Conservation (phyloP, 2,888 invertebrate genomes). For the Acanthoscelides obtectus region DNA sequence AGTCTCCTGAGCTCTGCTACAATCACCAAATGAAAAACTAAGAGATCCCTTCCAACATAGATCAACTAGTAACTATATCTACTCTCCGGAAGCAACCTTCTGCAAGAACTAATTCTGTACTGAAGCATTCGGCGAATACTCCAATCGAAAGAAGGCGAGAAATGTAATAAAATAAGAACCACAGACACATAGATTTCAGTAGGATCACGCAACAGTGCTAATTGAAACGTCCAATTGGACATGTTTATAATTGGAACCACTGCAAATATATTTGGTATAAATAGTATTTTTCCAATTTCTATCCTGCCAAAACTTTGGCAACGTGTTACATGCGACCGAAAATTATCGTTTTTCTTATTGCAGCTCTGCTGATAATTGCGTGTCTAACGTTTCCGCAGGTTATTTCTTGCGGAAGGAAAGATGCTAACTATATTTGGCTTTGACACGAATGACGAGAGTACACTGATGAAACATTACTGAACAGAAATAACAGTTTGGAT, state of each 20-base stretch:
- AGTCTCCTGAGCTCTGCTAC: too few relatives aligned
- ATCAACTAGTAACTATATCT: too few relatives aligned
- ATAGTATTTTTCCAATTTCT: conserved; percentile 33
- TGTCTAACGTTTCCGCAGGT: conserved; percentile 2
- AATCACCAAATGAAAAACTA: too few relatives aligned
- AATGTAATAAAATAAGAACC: conserved; percentile 1
- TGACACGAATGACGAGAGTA: neutral
- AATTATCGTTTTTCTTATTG: conserved; percentile 2
- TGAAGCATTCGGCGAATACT: neutral
- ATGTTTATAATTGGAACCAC: conserved; percentile 42
- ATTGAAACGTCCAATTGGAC: conserved; percentile 43
- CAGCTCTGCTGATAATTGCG: conserved; percentile 15
- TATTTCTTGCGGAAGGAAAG: neutral
- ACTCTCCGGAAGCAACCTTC: too few relatives aligned
- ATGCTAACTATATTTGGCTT: neutral
- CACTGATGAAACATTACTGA: too few relatives aligned
- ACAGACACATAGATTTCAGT: conserved; percentile 19
- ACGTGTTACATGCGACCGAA: conserved; percentile 24
- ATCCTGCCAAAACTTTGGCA: conserved; percentile 23
- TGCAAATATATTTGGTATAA: conserved; percentile 37
- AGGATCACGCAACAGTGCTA: conserved; percentile 38
- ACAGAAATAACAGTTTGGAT: too few relatives aligned
- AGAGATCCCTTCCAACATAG: too few relatives aligned
- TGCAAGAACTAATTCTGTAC: too few relatives aligned
- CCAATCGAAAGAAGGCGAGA: neutral